Conservation (phyloP, 2,113 vertebrate genomes). For the Tachuris rubrigastra region DNA sequence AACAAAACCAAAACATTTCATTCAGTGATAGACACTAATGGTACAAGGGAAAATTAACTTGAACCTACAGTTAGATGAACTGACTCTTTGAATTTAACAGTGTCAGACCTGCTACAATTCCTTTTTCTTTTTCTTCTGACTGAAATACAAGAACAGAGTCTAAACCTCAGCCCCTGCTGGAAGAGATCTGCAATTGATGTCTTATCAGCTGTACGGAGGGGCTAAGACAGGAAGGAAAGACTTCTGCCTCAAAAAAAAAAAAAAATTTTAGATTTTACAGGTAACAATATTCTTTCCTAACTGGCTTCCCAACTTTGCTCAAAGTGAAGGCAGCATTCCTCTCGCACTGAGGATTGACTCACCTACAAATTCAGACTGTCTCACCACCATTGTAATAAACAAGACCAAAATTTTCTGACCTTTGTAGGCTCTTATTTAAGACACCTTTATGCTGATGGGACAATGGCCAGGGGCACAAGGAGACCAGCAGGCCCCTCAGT, state of each 20-base stretch:
- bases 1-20: not conserved
- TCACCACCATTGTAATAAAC: not conserved
- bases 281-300: not conserved
- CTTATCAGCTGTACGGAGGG: not conserved
- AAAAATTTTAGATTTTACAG: not conserved
- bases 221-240: not conserved
- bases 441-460: not conserved
- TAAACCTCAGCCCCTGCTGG: not conserved
- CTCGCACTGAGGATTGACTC: not conserved
- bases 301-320: not conserved
- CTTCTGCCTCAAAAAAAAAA: not conserved
- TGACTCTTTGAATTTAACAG: not conserved
- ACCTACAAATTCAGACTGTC: not conserved
- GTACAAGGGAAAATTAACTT: not conserved
- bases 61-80: not conserved
- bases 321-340: not conserved
- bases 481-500: not conserved
- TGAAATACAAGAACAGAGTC: not conserved
- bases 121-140: not conserved
- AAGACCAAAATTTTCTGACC: not conserved
- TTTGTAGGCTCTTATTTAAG: not conserved
- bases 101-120: not conserved
- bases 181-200: not conserved
- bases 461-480: not conserved
- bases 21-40: not conserved